phyloP scores from a whole-genome alignment of 2,113 vertebrate species.

The Notothenia coriiceps region DNA sequence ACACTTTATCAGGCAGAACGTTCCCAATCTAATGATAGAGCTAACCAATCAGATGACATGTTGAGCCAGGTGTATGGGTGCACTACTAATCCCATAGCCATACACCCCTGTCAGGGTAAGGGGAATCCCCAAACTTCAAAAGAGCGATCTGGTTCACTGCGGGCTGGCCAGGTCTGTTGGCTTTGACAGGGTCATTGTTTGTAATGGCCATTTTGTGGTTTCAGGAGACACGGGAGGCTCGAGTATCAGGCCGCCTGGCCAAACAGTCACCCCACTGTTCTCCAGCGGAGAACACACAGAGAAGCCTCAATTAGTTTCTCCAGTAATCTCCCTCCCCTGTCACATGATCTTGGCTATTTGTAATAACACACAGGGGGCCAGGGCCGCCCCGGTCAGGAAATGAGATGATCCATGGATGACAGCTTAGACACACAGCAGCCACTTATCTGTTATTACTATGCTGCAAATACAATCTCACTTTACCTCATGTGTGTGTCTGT shows the following conservation, averaged over 20 bases:
- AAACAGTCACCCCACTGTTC: conserved; percentile 80
- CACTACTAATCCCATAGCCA: conserved; percentile 24
- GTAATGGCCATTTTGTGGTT: conserved; percentile 73
- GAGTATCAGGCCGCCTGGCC: conserved; percentile 71
- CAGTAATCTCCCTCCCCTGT: conserved; percentile 67
- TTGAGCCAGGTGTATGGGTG: conserved; percentile 62
- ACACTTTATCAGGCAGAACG: neutral
- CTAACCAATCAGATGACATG: conserved; percentile 23
- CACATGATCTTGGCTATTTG: conserved; percentile 68
- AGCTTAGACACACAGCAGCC: conserved; percentile 72
- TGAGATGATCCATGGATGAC: conserved; percentile 80
- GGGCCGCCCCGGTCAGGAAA: conserved; percentile 73
- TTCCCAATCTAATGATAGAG: neutral
- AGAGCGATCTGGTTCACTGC: conserved; percentile 35
- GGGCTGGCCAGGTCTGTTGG: conserved; percentile 48
- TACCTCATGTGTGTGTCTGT: conserved; percentile 20
- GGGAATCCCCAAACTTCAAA: conserved; percentile 66
- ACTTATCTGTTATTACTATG: conserved; percentile 77
- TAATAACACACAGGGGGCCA: conserved; percentile 76
- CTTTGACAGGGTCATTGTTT: conserved; percentile 76
- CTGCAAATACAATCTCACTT: conserved; percentile 57
- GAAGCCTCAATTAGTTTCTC: conserved; percentile 67
- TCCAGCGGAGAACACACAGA: conserved; percentile 58
- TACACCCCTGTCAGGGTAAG: conserved; percentile 11
- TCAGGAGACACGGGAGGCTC: conserved; percentile 60